Percentiles rank a stretch among this genome's conserved stretches.
These are phyloP conservation scores for Mesoclemmys tuberculata DNA, from an alignment of 2,113 vertebrate genomes.

Conservation along the genomic window DNA sequence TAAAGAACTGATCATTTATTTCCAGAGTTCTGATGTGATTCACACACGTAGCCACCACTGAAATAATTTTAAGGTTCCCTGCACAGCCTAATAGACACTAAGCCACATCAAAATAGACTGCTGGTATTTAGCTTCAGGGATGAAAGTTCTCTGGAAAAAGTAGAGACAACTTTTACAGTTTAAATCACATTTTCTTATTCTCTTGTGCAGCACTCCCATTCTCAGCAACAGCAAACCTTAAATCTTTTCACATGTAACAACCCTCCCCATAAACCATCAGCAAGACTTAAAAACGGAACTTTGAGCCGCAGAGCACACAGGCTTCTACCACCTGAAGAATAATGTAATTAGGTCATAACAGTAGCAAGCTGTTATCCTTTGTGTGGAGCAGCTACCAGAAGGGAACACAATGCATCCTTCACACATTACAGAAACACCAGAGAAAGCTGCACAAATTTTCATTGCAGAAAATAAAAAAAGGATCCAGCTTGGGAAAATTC, in stretches of 20 bases:
- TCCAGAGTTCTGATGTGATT: not conserved
- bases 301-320: not conserved
- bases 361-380: not conserved
- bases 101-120: not conserved
- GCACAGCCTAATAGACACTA: not conserved
- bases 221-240: not conserved
- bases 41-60: accelerated
- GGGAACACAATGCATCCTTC: not conserved
- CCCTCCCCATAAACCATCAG: not conserved
- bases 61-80: accelerated
- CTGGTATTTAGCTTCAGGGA: not conserved
- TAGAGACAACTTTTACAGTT: not conserved
- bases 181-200: not conserved
- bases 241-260: not conserved
- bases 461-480: not conserved
- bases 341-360: not conserved
- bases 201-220: too few relatives aligned
- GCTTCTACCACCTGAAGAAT: not conserved
- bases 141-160: not conserved
- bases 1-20: not conserved
- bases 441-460: not conserved
- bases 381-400: not conserved
- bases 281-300: not conserved
- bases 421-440: not conserved
- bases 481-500: not conserved